phyloP scores from a whole-genome alignment of 2,113 vertebrate genomes.

The Oncorhynchus kisutch region DNA sequence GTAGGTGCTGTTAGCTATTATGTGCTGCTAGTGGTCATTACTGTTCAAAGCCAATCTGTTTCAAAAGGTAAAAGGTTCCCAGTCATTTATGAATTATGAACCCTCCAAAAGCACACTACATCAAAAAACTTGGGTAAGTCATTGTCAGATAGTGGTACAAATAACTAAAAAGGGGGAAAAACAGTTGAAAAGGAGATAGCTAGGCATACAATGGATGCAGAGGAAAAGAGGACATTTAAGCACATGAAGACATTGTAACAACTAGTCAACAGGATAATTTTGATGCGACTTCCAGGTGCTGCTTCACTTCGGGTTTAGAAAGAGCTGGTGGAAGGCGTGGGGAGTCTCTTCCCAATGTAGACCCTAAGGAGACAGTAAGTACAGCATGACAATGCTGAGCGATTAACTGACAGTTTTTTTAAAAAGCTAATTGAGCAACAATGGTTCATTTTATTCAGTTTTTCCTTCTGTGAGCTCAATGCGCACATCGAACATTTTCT shows the following conservation, averaged over 20 bases:
- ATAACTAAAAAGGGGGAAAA: background rate
- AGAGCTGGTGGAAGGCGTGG: constrained; percentile 87
- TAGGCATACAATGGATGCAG: constrained; percentile 43
- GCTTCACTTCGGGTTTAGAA: constrained; percentile 77
- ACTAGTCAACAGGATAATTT: constrained; percentile 47
- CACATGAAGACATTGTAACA: constrained; percentile 56
- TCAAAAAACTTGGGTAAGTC: background rate
- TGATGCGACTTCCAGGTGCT: constrained; percentile 61
- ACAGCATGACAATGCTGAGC: too few relatives aligned
- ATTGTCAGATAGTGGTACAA: background rate
- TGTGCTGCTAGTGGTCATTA: constrained; percentile 29
- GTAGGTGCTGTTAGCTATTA: constrained; percentile 13
- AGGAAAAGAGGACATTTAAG: too few relatives aligned
- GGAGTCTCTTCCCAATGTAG: constrained; percentile 95
- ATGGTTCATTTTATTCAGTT: too few relatives aligned
- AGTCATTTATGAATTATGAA: constrained; percentile 34
- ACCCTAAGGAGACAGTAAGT: constrained; percentile 75
- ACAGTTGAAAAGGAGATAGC: constrained; percentile 11
- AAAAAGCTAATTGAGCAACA: too few relatives aligned
- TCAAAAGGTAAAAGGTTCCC: constrained; percentile 44
- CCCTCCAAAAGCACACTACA: constrained; percentile 40
- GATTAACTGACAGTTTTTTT: too few relatives aligned
- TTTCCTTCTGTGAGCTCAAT: too few relatives aligned
- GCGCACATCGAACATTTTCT: too few relatives aligned
- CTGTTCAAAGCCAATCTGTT: constrained; percentile 26